Evolutionary conservation across 2,797 vertebrate genomes (phyloP), one percentile per base, ranked within the genome.

Genomic region (Onychomys arenicola): DNA sequence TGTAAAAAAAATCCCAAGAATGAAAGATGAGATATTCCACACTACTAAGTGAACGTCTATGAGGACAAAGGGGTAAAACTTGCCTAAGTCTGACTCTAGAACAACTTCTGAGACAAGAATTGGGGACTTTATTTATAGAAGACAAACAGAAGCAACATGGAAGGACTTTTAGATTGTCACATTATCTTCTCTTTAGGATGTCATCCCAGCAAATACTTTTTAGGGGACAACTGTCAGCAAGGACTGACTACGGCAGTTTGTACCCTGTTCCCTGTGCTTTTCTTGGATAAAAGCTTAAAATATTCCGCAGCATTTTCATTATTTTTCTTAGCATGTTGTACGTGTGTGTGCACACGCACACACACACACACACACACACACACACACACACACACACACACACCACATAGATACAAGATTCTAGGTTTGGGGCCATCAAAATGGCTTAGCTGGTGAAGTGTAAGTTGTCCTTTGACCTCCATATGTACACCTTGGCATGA

Each of bases 111-210:
- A 92, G 52, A 93, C 63, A 78, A 8, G 14, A 89, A 96, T 89
- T 67, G 71, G 46, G 43, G 90, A 75, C 80, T 71, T 92, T 46
- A 80, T 34, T 80, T 63, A 84, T 6, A 65, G 16, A n/a, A 94
- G 46, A 93, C 49, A 95, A 75, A 93, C n/a, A 77, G 37, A 91
- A 78, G 87, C 40, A 94, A 96, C n/a, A 95, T 77, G 61, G 93
- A 95, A 95, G 43, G 29, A 89, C 32, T 91, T 61, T 83, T 29
- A 93, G 67, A 55, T 7, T 46, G 4, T 65, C 94, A 69, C 83
- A 83, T 87, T 75, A 82, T 71, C 9, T 87, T 80, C 37, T 37
- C 49, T 55, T 80, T 29, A 59, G 78, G 27, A 86, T 13, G 65
- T 27, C 67, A 96, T 57, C 85, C 87, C 59, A 96, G 81, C 49